A percentile compares a stretch with the other conserved stretches of the same genome.
Conservation (phyloP, 1,140 invertebrate genomes). For the Caenorhabditis tropicalis region DNA sequence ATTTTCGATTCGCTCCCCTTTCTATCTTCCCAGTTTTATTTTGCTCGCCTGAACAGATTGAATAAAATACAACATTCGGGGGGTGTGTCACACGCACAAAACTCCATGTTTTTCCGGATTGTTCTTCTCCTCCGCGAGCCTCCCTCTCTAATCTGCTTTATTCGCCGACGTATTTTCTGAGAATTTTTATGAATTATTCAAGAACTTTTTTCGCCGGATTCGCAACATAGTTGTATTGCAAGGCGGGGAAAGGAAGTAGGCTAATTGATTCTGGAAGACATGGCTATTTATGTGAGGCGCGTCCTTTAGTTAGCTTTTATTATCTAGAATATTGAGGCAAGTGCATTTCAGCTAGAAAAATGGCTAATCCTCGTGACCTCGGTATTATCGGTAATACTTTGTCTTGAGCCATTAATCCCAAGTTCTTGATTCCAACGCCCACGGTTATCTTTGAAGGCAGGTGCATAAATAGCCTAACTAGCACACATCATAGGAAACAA, state of each 20-base stretch:
- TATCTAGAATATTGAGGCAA: not conserved
- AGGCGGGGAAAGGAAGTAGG: not conserved
- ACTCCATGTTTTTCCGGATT: not conserved
- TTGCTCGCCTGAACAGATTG: not conserved
- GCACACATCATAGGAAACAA: not conserved
- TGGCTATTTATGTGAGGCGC: not conserved
- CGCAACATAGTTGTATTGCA: constrained; percentile 19
- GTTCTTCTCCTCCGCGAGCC: not conserved
- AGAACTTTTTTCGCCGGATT: constrained; percentile 27
- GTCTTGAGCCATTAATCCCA: too few species aligned
- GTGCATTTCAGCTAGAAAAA: too few species aligned
- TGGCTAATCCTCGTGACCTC: too few species aligned
- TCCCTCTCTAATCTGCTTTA: not conserved
- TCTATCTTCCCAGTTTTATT: not conserved
- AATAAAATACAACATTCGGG: not conserved
- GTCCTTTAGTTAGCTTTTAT: not conserved
- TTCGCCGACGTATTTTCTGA: not conserved
- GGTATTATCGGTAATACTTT: too few species aligned
- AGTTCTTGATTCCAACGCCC: too few species aligned
- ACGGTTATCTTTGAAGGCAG: too few species aligned
- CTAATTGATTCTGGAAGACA: constrained; percentile 21
- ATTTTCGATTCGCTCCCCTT: not conserved
- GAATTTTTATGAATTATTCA: constrained; percentile 25
- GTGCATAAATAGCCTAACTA: too few species aligned
- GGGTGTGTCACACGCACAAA: not conserved